Percentiles rank a stretch among this genome's conserved stretches.
Conservation (phyloP, 2,797 vertebrate genomes). For the Periophthalmus magnuspinnatus region DNA sequence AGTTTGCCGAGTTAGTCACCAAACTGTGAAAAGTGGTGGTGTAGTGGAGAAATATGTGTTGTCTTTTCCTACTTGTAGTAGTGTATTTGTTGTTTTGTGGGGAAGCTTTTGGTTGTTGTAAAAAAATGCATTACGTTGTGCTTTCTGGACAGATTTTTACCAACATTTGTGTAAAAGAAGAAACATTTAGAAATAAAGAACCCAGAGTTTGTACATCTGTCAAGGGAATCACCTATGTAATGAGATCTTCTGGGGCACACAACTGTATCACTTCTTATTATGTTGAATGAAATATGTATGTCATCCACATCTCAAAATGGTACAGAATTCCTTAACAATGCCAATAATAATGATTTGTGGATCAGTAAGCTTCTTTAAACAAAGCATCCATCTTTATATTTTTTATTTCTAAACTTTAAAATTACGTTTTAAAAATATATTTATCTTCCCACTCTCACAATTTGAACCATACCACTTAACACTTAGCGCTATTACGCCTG, state of each 20-base stretch:
- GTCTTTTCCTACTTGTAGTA: not conserved
- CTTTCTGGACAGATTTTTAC: not conserved
- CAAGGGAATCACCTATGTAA: not conserved
- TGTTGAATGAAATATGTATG: no score
- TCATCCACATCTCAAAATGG: no score
- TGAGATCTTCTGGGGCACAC: not conserved
- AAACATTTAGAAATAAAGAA: not conserved
- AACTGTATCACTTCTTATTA: no score
- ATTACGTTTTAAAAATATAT: not conserved
- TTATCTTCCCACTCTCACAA: not conserved
- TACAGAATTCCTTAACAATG: not conserved
- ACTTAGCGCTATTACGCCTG: no score
- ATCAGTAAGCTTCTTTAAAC: not conserved
- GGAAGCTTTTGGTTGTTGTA: not conserved
- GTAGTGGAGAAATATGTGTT: constrained; percentile 1
- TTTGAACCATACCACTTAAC: no score
- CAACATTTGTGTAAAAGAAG: not conserved
- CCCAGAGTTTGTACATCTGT: not conserved
- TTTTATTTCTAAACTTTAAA: no score
- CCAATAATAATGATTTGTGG: not conserved
- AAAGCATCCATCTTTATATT: not conserved
- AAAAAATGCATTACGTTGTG: not conserved
- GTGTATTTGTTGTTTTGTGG: not conserved
- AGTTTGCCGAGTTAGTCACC: constrained; percentile 13
- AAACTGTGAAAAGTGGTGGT: constrained; percentile 7